Evolutionary conservation across 1,140 invertebrate species (phyloP).

Genomic region (Nylanderia fulva): DNA sequence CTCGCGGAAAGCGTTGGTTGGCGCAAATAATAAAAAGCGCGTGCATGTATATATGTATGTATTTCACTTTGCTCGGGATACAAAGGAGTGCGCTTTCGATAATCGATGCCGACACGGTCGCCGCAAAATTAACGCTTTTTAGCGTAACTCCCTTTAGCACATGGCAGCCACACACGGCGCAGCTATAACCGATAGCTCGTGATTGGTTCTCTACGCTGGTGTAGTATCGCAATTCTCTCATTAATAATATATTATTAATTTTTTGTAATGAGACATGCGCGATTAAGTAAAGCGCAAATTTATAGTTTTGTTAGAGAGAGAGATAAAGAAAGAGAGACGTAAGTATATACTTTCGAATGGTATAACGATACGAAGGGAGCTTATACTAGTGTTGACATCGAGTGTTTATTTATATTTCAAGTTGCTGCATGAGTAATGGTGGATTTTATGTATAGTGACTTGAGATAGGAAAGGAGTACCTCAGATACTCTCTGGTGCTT

Average conservation of each 20-base stretch:
- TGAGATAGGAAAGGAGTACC: not conserved
- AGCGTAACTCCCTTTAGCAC: conserved; percentile 29
- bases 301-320: not conserved
- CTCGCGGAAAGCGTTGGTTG: conserved; percentile 30
- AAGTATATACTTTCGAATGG: conserved; percentile 18
- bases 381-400: conserved; percentile 26
- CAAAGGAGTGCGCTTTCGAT: conserved; percentile 55
- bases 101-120: conserved; percentile 56
- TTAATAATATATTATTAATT: conserved; percentile 54
- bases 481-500: not conserved
- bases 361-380: conserved; percentile 10
- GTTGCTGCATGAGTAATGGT: conserved; percentile 46
- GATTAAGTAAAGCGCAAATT: conserved; percentile 11
- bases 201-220: conserved; percentile 51
- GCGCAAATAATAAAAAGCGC: conserved; percentile 55
- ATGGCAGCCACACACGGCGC: conserved; percentile 17
- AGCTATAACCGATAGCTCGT: conserved; percentile 58
- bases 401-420: conserved; percentile 58
- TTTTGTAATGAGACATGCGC: conserved; percentile 5
- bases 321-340: not conserved
- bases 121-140: conserved; percentile 61
- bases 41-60: no score
- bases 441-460: conserved; percentile 41
- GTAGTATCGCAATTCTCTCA: conserved; percentile 23
- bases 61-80: conserved; percentile 51